Percentiles rank a stretch among this genome's conserved stretches.
Evolutionary conservation across 2,113 vertebrate genomes (phyloP).

Genomic region (Calyptomena viridis): DNA sequence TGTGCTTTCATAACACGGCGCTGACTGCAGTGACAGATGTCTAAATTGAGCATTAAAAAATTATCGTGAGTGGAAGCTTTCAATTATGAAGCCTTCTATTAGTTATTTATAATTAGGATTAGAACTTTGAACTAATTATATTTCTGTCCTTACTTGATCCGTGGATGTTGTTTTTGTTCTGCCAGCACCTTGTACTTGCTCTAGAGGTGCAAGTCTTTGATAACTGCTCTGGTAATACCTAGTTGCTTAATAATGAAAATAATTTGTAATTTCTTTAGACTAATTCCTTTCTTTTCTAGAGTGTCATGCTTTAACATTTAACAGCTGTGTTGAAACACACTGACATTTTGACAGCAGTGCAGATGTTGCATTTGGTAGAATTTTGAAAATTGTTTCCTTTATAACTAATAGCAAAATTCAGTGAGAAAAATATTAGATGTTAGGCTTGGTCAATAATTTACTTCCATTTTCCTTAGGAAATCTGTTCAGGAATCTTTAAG

Average conservation of each 20-base stretch:
- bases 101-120: conserved; percentile 26
- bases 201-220: not conserved
- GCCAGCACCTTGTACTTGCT: not conserved
- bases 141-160: not conserved
- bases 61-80: conserved; percentile 5
- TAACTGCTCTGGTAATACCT: not conserved
- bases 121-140: not conserved
- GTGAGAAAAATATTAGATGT: not conserved
- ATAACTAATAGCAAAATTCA: not conserved
- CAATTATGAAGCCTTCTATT: not conserved
- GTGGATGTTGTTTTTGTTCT: not conserved
- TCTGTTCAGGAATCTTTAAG: not conserved
- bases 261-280: not conserved
- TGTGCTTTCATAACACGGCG: not conserved
- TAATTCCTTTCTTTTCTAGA: not conserved
- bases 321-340: not conserved
- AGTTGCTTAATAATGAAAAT: not conserved
- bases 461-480: not conserved
- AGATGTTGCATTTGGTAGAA: not conserved
- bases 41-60: conserved; percentile 5
- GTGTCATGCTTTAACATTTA: not conserved
- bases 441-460: not conserved
- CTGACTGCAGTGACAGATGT: not conserved
- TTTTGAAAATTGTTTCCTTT: not conserved
- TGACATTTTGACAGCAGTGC: not conserved